Percentiles rank a stretch among this genome's conserved stretches.
phyloP scores from a whole-genome alignment of 2,113 vertebrate genomes.

The Kryptolebias marmoratus region DNA sequence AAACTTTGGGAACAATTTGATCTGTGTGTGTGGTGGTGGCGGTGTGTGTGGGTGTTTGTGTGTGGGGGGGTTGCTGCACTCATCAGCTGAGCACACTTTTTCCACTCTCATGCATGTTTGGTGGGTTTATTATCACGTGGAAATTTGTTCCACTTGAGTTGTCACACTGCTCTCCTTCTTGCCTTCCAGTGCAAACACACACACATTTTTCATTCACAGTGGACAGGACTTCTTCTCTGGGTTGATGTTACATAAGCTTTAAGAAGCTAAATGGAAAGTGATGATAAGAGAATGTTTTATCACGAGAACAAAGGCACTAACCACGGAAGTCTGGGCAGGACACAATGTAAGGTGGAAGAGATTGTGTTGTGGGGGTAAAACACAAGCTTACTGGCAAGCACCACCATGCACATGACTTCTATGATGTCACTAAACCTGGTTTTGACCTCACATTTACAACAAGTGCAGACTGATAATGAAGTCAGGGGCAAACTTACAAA shows the following conservation, averaged over 20 bases:
- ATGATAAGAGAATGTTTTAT: constrained; percentile 68
- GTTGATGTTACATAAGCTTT: constrained; percentile 56
- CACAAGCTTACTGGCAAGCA: neutral
- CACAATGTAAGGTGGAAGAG: constrained; percentile 4
- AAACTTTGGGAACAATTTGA: neutral
- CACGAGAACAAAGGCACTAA: constrained; percentile 58
- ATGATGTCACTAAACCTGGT: constrained; percentile 38
- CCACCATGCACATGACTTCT: constrained; percentile 37
- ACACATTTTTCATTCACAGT: constrained; percentile 59
- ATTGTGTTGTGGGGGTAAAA: constrained; percentile 10
- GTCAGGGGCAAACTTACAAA: no score
- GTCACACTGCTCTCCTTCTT: no score
- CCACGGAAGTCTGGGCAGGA: constrained; percentile 61
- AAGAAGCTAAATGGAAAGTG: constrained; percentile 73
- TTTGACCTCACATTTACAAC: constrained; percentile 25
- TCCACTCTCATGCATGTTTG: constrained; percentile 69
- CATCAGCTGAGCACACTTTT: constrained; percentile 80
- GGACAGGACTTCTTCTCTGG: constrained; percentile 62
- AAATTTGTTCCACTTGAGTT: constrained; percentile 61
- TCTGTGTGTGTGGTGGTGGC: constrained; percentile 42
- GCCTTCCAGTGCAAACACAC: constrained; percentile 11
- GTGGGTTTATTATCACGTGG: constrained; percentile 66
- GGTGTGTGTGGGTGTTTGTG: constrained; percentile 46
- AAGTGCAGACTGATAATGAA: no score
- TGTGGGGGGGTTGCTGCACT: constrained; percentile 39